Percentiles rank a stretch among this genome's conserved stretches.
These are phyloP conservation scores for Jordanella pulchra DNA, from an alignment of 2,797 vertebrate species.

Conservation along the genomic window DNA sequence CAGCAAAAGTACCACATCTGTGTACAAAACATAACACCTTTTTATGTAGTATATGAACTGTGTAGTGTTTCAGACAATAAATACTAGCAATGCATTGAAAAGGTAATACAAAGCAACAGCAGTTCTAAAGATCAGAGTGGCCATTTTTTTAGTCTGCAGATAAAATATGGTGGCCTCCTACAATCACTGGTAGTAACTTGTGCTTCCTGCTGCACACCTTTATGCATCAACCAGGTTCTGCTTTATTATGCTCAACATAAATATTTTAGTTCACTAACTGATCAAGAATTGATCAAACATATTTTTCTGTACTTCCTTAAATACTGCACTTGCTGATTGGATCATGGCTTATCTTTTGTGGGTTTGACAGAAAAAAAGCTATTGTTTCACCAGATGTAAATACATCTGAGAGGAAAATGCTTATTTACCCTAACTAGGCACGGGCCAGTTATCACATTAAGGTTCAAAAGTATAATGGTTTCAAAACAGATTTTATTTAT, in stretches of 20 bases:
- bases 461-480: neutral
- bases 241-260: constrained; percentile 59
- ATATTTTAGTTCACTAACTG: constrained; percentile 37
- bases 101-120: constrained; percentile 22
- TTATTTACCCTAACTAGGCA: neutral
- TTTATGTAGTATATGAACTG: constrained; percentile 27
- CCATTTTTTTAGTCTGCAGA: constrained; percentile 22
- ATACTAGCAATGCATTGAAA: constrained; percentile 55
- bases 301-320: constrained; percentile 19
- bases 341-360: neutral
- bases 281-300: constrained; percentile 48
- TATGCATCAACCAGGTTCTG: constrained; percentile 26
- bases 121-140: constrained; percentile 34
- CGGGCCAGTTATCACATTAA: neutral
- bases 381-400: constrained; percentile 16
- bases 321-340: constrained; percentile 37
- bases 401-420: neutral
- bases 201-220: constrained; percentile 7
- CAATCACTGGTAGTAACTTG: constrained; percentile 13
- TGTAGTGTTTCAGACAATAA: constrained; percentile 78
- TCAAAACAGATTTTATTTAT: neutral
- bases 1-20: constrained; percentile 57
- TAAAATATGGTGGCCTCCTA: constrained; percentile 10
- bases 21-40: constrained; percentile 58
- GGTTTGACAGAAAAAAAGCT: neutral